Conservation (phyloP, 2,113 vertebrate species). For the Tapirus terrestris region DNA sequence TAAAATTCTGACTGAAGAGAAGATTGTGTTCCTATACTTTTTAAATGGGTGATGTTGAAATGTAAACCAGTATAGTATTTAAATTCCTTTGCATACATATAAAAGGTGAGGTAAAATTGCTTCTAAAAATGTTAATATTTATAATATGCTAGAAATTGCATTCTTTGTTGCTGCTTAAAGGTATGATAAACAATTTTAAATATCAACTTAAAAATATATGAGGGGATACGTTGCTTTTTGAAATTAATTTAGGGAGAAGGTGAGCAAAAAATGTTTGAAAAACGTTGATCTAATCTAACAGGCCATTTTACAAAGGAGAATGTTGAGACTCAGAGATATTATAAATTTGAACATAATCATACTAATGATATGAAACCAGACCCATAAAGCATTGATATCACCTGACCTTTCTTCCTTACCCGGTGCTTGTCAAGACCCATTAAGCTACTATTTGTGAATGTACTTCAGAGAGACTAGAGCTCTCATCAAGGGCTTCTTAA, state of each 20-base stretch:
- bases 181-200: background rate
- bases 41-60: background rate
- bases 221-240: background rate
- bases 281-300: background rate
- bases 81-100: background rate
- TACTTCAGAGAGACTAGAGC: background rate
- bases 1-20: background rate
- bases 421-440: background rate
- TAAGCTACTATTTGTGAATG: background rate
- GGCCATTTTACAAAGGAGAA: background rate
- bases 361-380: background rate
- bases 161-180: background rate
- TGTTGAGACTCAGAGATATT: background rate
- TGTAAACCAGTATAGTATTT: background rate
- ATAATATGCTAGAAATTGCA: background rate
- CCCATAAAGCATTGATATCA: background rate
- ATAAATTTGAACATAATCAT: background rate
- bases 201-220: background rate
- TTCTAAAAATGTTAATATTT: conserved; percentile 3
- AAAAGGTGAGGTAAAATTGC: background rate
- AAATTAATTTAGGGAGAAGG: background rate
- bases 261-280: background rate
- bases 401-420: background rate
- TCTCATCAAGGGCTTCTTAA: background rate
- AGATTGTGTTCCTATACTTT: background rate